phyloP scores from a whole-genome alignment of 2,113 vertebrate species.

The Herpailurus yagouaroundi region DNA sequence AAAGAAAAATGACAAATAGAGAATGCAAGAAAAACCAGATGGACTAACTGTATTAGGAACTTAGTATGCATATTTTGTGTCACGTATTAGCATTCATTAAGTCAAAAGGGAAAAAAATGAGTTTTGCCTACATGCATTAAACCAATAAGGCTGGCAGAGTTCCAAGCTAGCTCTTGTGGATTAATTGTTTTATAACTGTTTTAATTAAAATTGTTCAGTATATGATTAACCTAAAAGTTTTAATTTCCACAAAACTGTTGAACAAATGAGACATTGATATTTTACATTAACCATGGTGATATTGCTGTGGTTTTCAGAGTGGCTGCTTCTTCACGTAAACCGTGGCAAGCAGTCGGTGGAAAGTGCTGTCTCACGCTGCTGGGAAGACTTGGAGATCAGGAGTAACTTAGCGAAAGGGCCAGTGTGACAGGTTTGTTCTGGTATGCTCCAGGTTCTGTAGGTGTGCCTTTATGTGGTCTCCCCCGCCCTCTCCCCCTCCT shows the following conservation, averaged over 20 bases:
- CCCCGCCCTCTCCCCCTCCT: rapidly evolving
- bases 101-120: slow-evolving; percentile 85
- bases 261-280: slow-evolving; percentile 93
- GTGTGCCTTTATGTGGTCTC: background rate
- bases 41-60: slow-evolving; percentile 87
- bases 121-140: slow-evolving; percentile 88
- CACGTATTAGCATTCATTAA: slow-evolving; percentile 92
- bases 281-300: slow-evolving; percentile 86
- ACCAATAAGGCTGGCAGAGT: slow-evolving; percentile 88
- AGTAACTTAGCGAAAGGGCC: background rate
- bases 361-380: background rate
- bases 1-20: slow-evolving; percentile 88
- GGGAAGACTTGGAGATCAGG: background rate
- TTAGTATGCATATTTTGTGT: slow-evolving; percentile 88
- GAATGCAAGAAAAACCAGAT: slow-evolving; percentile 88
- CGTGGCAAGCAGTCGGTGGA: background rate
- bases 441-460: background rate
- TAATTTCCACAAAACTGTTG: slow-evolving; percentile 90
- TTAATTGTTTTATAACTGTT: slow-evolving; percentile 92
- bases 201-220: slow-evolving; percentile 91
- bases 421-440: rapidly evolving
- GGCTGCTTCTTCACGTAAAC: slow-evolving; percentile 69
- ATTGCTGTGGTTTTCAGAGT: slow-evolving; percentile 71
- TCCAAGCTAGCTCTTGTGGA: slow-evolving; percentile 87
- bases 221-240: slow-evolving; percentile 93